These are phyloP conservation scores for Drosophila pseudotakahashii DNA, from an alignment of 2,888 invertebrate species.

Conservation along the genomic window DNA sequence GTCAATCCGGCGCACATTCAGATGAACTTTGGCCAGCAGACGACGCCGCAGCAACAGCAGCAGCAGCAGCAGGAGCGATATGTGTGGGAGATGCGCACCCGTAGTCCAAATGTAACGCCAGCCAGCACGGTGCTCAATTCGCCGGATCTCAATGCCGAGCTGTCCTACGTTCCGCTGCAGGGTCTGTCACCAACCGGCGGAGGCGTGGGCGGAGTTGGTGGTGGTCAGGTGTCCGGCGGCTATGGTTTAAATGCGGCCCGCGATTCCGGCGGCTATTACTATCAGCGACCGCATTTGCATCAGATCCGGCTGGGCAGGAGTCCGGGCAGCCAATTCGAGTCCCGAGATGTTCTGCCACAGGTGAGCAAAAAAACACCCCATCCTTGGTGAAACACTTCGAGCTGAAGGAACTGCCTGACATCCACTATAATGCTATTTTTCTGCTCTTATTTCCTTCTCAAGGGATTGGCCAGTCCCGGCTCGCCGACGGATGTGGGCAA, in stretches of 20 bases:
- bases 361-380: no score
- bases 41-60: slow-evolving; percentile 4
- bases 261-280: slow-evolving; percentile 54
- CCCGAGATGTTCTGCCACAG: slow-evolving; percentile 61
- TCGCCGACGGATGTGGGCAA: slow-evolving; percentile 83
- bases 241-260: slow-evolving; percentile 13
- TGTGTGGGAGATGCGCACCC: slow-evolving; percentile 84
- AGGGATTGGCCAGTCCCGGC: slow-evolving; percentile 81
- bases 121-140: slow-evolving; percentile 84
- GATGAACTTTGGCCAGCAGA: slow-evolving; percentile 48
- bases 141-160: slow-evolving; percentile 82
- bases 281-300: slow-evolving; percentile 73
- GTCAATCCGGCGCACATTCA: slow-evolving; percentile 60
- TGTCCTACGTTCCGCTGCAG: slow-evolving; percentile 79
- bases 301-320: slow-evolving; percentile 83
- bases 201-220: background rate
- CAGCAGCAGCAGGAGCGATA: slow-evolving; percentile 77
- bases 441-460: rapidly evolving
- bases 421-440: background rate
- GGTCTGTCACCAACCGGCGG: slow-evolving; percentile 37
- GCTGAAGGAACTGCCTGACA: no score
- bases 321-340: slow-evolving; percentile 81
- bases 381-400: no score
- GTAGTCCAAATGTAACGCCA: slow-evolving; percentile 84
- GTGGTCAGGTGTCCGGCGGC: slow-evolving; percentile 11